Conservation (phyloP, 2,888 invertebrate species). For the Tipula vernalis region DNA sequence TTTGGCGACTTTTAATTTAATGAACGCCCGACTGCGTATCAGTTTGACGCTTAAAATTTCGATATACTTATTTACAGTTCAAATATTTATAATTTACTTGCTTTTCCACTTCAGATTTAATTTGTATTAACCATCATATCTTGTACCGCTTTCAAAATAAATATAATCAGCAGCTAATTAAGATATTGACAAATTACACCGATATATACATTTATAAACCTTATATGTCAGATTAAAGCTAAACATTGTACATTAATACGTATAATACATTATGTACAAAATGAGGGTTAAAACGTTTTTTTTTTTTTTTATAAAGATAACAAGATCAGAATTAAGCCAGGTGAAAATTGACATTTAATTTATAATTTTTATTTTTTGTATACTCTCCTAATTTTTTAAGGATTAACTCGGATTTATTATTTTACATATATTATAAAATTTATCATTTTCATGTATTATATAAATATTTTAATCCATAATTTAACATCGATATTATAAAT, state of each 20-base stretch:
- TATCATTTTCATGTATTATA: background rate
- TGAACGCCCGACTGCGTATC: too few species aligned
- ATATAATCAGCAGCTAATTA: background rate
- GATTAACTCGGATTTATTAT: background rate
- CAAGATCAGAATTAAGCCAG: background rate
- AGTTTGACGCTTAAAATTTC: too few species aligned
- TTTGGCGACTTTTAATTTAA: too few species aligned
- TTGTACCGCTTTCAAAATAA: background rate
- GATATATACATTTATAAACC: background rate
- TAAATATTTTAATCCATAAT: background rate
- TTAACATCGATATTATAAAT: background rate
- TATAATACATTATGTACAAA: background rate
- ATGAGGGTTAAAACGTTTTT: background rate
- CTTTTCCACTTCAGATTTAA: background rate
- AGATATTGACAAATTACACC: background rate
- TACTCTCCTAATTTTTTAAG: background rate
- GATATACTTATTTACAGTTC: too few species aligned
- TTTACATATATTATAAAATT: background rate
- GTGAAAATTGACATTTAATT: constrained; percentile 4
- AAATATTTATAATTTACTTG: background rate
- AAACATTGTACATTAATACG: background rate
- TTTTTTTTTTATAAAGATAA: background rate
- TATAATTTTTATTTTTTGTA: background rate
- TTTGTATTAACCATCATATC: background rate
- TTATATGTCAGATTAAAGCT: background rate